phyloP scores from a whole-genome alignment of 2,888 invertebrate genomes.

The Lottia scabra region DNA sequence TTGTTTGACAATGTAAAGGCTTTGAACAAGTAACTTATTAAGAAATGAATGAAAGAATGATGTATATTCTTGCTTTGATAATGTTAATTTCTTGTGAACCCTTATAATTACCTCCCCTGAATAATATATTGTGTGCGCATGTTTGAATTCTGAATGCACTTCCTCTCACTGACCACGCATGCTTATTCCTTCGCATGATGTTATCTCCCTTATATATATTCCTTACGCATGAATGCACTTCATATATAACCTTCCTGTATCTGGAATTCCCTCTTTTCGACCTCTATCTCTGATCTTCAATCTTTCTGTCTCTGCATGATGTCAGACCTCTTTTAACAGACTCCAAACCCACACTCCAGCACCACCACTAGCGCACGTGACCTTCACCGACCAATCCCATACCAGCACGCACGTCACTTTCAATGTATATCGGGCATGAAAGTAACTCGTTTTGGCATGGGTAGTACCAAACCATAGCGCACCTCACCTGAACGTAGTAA shows the following conservation, averaged over 20 bases:
- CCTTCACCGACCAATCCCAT: not conserved
- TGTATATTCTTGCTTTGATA: not conserved
- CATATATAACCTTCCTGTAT: not conserved
- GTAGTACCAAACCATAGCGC: not conserved
- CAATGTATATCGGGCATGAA: not conserved
- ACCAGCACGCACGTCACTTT: constrained; percentile 4
- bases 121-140: constrained; percentile 5
- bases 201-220: too few species aligned
- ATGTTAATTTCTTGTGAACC: not conserved
- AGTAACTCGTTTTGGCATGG: not conserved
- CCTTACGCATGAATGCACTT: too few species aligned
- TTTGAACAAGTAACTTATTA: not conserved
- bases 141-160: not conserved
- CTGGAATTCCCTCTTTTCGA: not conserved
- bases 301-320: not conserved
- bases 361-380: not conserved
- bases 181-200: not conserved
- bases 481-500: not conserved
- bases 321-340: not conserved
- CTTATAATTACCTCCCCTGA: not conserved
- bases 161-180: constrained; percentile 5
- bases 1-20: not conserved
- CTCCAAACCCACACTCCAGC: constrained; percentile 5
- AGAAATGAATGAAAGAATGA: not conserved
- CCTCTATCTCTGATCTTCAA: not conserved